These are phyloP conservation scores for Epinephelus fuscoguttatus DNA, from an alignment of 2,113 vertebrate genomes.

Conservation along the genomic window DNA sequence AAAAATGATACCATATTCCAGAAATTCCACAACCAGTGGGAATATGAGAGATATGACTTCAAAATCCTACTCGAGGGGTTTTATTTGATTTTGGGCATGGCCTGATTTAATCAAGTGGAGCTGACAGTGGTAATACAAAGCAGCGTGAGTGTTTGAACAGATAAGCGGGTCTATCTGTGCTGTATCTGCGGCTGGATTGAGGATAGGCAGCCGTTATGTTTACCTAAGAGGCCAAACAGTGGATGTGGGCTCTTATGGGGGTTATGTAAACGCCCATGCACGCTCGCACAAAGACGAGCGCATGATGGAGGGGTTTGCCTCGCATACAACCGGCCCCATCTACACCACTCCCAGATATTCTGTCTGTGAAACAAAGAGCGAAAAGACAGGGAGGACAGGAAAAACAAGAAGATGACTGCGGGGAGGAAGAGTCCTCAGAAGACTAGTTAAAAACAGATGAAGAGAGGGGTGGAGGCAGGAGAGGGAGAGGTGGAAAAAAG, in stretches of 20 bases:
- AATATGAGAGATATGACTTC: conserved; percentile 50
- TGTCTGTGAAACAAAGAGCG: conserved; percentile 47
- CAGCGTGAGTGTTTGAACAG: conserved; percentile 70
- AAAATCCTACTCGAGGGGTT: conserved; percentile 64
- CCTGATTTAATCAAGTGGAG: conserved; percentile 76
- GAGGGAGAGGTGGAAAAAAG: background rate
- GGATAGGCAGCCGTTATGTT: conserved; percentile 67
- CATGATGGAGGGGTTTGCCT: conserved; percentile 26
- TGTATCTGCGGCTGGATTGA: conserved; percentile 56
- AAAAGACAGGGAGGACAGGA: background rate
- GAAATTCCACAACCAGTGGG: conserved; percentile 54
- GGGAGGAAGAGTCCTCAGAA: conserved; percentile 36
- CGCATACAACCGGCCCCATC: background rate
- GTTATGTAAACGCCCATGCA: conserved; percentile 73
- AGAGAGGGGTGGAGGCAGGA: conserved; percentile 17
- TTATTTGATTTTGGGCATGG: conserved; percentile 76
- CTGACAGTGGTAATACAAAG: conserved; percentile 70
- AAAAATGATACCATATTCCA: conserved; percentile 50
- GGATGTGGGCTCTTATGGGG: conserved; percentile 70
- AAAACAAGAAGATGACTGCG: conserved; percentile 40
- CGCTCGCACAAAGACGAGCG: conserved; percentile 56
- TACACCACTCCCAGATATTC: conserved; percentile 22
- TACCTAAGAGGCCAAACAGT: conserved; percentile 69
- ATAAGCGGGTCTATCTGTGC: conserved; percentile 63
- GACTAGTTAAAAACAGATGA: conserved; percentile 59